Conservation (phyloP, 2,888 invertebrate species). For the Phalangium opilio region DNA sequence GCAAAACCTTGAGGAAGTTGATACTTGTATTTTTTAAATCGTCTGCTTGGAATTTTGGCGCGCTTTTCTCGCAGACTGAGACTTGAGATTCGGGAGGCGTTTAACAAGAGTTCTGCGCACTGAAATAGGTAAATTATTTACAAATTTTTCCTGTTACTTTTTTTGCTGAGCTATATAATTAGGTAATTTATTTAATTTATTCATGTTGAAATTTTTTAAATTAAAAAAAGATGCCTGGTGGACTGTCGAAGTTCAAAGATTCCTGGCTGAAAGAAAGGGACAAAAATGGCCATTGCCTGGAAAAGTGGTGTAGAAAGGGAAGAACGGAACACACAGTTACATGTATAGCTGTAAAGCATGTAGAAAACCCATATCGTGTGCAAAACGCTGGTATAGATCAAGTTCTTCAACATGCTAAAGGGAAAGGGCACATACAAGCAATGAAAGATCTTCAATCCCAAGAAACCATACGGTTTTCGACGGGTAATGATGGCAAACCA, state of each 20-base stretch:
- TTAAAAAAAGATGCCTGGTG: background rate
- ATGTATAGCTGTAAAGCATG: background rate
- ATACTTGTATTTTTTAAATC: too few species aligned
- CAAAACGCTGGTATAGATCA: background rate
- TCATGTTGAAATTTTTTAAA: too few species aligned
- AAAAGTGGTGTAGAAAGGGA: background rate
- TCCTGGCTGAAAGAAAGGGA: background rate
- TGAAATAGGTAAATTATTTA: too few species aligned
- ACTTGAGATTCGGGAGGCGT: too few species aligned
- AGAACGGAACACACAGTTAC: background rate
- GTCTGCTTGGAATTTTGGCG: too few species aligned
- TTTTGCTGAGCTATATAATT: too few species aligned
- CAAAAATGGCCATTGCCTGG: background rate
- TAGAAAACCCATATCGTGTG: background rate
- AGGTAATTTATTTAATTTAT: too few species aligned
- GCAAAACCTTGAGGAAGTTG: too few species aligned
- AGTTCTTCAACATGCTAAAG: background rate
- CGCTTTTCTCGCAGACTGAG: too few species aligned
- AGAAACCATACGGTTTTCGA: background rate
- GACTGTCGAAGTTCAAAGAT: background rate
- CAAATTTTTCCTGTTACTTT: too few species aligned
- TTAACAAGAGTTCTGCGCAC: too few species aligned
- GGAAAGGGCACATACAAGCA: background rate
- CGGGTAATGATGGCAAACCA: background rate
- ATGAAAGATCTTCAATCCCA: background rate